Evolutionary conservation across 64 coral and sea anemone genomes (phyloP).

Genomic region (Montipora cactus): DNA sequence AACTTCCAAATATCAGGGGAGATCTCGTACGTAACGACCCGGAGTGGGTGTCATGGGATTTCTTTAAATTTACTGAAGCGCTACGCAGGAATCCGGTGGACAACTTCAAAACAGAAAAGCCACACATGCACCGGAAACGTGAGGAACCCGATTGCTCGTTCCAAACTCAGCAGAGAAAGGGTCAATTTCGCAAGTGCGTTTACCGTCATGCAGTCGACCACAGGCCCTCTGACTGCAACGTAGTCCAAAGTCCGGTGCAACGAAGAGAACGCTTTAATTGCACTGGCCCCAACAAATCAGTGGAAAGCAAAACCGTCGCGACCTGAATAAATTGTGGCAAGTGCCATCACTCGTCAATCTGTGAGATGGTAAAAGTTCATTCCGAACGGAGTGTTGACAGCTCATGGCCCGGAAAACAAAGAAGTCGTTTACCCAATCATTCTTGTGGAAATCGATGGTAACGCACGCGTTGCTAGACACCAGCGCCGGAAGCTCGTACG

Average conservation of each 20-base stretch:
- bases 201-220: background rate
- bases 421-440: constrained; percentile 56
- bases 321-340: constrained; percentile 28
- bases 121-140: background rate
- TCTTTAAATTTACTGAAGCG: background rate
- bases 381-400: background rate
- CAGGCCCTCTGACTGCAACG: background rate
- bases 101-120: background rate
- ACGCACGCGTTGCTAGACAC: constrained; percentile 41
- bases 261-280: background rate
- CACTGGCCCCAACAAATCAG: constrained; percentile 20
- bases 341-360: constrained; percentile 49
- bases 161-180: background rate
- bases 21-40: background rate
- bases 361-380: background rate
- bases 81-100: background rate
- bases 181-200: background rate
- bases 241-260: too few species aligned
- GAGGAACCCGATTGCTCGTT: background rate
- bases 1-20: background rate
- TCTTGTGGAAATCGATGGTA: constrained; percentile 58
- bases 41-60: background rate
- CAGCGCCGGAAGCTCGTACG: constrained; percentile 38
- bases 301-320: constrained; percentile 32
- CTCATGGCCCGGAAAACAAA: constrained; percentile 29